Evolutionary conservation across 2,888 invertebrate genomes (phyloP).

Genomic region (Melinopterus prodromus): DNA sequence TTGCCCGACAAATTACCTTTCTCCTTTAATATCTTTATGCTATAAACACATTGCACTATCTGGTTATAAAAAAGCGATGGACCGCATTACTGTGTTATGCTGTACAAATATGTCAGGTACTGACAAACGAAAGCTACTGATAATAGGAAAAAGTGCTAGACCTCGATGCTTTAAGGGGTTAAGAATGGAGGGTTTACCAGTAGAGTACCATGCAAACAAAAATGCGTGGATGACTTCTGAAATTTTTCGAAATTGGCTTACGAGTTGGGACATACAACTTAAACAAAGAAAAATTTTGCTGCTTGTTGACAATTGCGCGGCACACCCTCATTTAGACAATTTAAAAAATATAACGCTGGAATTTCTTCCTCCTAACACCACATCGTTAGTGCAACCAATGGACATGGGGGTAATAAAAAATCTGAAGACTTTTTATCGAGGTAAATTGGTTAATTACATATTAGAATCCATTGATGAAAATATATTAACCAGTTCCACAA

Average conservation of each 20-base stretch:
- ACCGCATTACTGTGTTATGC: slow-evolving; percentile 42
- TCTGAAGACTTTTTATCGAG: background rate
- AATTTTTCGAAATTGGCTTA: slow-evolving; percentile 36
- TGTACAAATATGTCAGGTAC: slow-evolving; percentile 45
- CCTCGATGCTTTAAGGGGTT: slow-evolving; percentile 38
- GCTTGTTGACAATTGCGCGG: slow-evolving; percentile 16
- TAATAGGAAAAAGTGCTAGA: slow-evolving; percentile 42
- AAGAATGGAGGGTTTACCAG: slow-evolving; percentile 30
- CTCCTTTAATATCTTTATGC: too few species aligned
- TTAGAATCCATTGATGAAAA: slow-evolving; percentile 5
- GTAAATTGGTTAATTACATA: background rate
- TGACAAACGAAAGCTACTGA: slow-evolving; percentile 43
- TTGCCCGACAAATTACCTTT: too few species aligned
- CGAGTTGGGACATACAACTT: slow-evolving; percentile 11
- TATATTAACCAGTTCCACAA: background rate
- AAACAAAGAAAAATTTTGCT: slow-evolving; percentile 20
- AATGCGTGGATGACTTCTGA: slow-evolving; percentile 24
- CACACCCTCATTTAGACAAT: slow-evolving; percentile 8
- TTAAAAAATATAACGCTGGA: slow-evolving; percentile 17
- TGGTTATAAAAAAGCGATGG: slow-evolving; percentile 35
- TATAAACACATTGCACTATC: slow-evolving; percentile 20
- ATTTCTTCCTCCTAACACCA: slow-evolving; percentile 19
- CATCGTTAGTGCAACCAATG: background rate
- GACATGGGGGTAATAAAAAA: background rate
- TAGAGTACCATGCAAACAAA: too few species aligned